Evolutionary conservation across 2,113 vertebrate species (phyloP).

Genomic region (Meles meles): DNA sequence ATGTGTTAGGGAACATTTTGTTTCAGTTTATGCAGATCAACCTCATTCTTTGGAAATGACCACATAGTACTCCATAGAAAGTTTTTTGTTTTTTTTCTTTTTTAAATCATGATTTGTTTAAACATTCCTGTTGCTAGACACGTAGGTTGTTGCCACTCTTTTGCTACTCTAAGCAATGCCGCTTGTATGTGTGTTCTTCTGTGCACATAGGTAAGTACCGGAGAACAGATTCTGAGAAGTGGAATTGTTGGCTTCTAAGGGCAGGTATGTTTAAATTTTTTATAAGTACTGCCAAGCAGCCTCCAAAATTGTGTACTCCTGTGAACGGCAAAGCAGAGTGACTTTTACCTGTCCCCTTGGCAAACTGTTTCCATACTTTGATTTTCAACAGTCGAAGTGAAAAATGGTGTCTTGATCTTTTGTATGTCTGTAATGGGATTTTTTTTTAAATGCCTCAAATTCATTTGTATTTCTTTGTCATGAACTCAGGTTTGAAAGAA

Average conservation of each 20-base stretch:
- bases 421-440: background rate
- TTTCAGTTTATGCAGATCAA: background rate
- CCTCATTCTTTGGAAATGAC: background rate
- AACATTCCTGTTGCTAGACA: background rate
- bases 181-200: background rate
- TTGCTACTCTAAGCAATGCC: background rate
- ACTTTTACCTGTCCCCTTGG: background rate
- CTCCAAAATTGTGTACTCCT: background rate
- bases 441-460: background rate
- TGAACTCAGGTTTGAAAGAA: conserved; percentile 2
- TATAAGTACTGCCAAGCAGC: background rate
- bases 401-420: background rate
- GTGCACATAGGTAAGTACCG: background rate
- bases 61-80: background rate
- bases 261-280: background rate
- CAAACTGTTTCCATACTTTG: background rate
- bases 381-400: background rate
- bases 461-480: conserved; percentile 22
- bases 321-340: background rate
- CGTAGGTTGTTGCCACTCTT: background rate
- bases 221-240: background rate
- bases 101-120: conserved; percentile 6
- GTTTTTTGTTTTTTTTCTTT: background rate
- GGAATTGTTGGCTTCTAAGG: background rate
- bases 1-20: background rate